Evolutionary conservation across 2,888 invertebrate genomes (phyloP), one percentile per base, ranked within the genome.

Genomic region (Sthenelais limicola): DNA sequence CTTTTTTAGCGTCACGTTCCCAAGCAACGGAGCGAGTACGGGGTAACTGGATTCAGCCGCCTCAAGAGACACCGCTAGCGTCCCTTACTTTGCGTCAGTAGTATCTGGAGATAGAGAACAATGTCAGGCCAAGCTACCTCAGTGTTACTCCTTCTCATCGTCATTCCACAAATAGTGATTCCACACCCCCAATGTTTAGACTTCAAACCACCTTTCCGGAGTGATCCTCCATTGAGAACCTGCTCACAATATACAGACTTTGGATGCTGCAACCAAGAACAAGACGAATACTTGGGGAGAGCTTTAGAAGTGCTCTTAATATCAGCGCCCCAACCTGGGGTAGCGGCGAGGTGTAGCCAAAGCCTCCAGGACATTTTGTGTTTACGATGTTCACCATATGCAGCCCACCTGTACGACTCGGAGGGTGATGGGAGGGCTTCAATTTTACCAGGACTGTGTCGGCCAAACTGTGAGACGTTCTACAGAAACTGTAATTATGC

Each of bases 141-240:
- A n/a, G n/a, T n/a, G n/a, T n/a, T n/a, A n/a, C n/a, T n/a, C n/a
- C n/a, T n/a, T n/a, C n/a, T n/a, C n/a, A n/a, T n/a, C n/a, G n/a
- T n/a, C n/a, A n/a, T n/a, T n/a, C n/a, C n/a, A n/a, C n/a, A n/a
- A n/a, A n/a, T n/a, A n/a, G n/a, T n/a, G n/a, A n/a, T n/a, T n/a
- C n/a, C n/a, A n/a, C 86, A 85, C 68, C 85, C 85, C 0, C 84
- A 85, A 73, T 86, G 86, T 74, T 71, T 85, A 48, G 85, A 86
- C 72, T 82, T 79, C 52, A 72, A 80, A 52, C 82, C 85, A 5
- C 86, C 86, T 0, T 86, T 86, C 73, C 33, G 78, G 21, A 69
- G 81, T 0, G 70, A 70, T n/a, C 62, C 43, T 4, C 30, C 68
- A 0, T 69, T 83, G n/a, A 48, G 58, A 7, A 85, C 85, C 76